Conservation (phyloP, 2,113 vertebrate genomes). For the Hippocampus mohnikei region DNA sequence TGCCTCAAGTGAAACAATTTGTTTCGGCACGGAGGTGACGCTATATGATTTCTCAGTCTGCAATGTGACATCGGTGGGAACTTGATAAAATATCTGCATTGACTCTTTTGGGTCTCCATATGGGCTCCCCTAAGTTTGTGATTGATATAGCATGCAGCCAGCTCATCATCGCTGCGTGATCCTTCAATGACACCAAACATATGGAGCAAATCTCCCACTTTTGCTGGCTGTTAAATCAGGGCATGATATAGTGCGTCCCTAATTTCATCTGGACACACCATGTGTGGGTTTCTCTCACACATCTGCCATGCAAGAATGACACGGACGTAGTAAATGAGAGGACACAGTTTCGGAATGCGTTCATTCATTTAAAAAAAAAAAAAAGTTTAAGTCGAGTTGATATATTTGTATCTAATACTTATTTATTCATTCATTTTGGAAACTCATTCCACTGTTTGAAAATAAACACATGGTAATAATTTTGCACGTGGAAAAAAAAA, state of each 20-base stretch:
- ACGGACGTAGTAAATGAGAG: conserved; percentile 39
- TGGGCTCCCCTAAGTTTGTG: conserved; percentile 47
- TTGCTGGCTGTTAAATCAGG: conserved; percentile 49
- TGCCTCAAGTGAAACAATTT: conserved; percentile 49
- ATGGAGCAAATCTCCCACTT: conserved; percentile 64
- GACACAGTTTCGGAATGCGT: conserved; percentile 12
- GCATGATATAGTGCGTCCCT: conserved; percentile 61
- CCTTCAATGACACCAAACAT: conserved; percentile 67
- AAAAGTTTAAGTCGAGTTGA: not conserved
- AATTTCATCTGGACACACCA: conserved; percentile 65
- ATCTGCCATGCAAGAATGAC: conserved; percentile 45
- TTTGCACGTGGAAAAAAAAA: conserved; percentile 30
- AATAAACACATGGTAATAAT: conserved; percentile 47
- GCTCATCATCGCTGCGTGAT: conserved; percentile 46
- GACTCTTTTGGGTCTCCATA: conserved; percentile 47
- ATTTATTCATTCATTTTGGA: conserved; percentile 12
- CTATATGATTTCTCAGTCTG: conserved; percentile 51
- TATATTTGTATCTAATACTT: conserved; percentile 3
- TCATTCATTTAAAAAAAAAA: conserved; percentile 5
- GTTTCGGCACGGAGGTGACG: conserved; percentile 42
- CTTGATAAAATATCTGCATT: conserved; percentile 10
- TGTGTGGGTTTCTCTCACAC: conserved; percentile 55
- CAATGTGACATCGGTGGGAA: conserved; percentile 42
- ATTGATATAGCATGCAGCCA: conserved; percentile 53
- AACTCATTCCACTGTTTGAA: conserved; percentile 10